Evolutionary conservation across 2,797 vertebrate species (phyloP).

Genomic region (Protonibea diacanthus): DNA sequence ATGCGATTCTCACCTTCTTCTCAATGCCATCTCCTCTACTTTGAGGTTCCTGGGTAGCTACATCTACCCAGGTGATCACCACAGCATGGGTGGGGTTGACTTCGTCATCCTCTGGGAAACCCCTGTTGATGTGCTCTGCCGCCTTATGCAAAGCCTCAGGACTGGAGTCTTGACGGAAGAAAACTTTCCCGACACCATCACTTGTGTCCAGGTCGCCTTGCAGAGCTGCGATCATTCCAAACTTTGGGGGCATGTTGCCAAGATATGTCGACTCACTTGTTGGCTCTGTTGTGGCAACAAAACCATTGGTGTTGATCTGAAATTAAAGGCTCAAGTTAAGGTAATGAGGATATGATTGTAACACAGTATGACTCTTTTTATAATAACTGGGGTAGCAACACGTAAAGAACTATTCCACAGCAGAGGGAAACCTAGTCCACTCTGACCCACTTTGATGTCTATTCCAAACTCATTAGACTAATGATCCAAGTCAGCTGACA

Average conservation of each 20-base stretch:
- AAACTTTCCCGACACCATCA: slow-evolving; percentile 87
- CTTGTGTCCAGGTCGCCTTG: slow-evolving; percentile 90
- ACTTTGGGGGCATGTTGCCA: slow-evolving; percentile 86
- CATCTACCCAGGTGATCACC: slow-evolving; percentile 90
- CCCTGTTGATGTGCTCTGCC: slow-evolving; percentile 85
- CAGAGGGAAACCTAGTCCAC: slow-evolving; percentile 34
- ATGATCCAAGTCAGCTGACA: slow-evolving; percentile 63
- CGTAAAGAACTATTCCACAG: slow-evolving; percentile 29
- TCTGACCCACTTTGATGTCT: slow-evolving; percentile 69
- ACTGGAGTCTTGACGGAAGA: slow-evolving; percentile 89
- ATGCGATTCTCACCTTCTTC: slow-evolving; percentile 82
- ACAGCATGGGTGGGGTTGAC: slow-evolving; percentile 85
- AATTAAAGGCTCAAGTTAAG: slow-evolving; percentile 41
- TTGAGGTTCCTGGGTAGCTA: slow-evolving; percentile 79
- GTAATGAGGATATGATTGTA: slow-evolving; percentile 12
- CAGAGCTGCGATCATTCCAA: slow-evolving; percentile 87
- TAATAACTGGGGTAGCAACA: slow-evolving; percentile 28
- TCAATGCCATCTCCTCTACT: slow-evolving; percentile 68
- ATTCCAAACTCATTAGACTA: slow-evolving; percentile 73
- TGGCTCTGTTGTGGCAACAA: slow-evolving; percentile 88
- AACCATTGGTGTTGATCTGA: slow-evolving; percentile 93
- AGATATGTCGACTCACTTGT: slow-evolving; percentile 85
- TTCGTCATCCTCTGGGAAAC: slow-evolving; percentile 83
- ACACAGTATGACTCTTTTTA: slow-evolving; percentile 21
- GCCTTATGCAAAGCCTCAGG: slow-evolving; percentile 79